A percentile compares a stretch with the other conserved stretches of the same genome.
These are phyloP conservation scores for Cheilosia vernalis DNA, from an alignment of 2,888 invertebrate genomes.

Conservation along the genomic window DNA sequence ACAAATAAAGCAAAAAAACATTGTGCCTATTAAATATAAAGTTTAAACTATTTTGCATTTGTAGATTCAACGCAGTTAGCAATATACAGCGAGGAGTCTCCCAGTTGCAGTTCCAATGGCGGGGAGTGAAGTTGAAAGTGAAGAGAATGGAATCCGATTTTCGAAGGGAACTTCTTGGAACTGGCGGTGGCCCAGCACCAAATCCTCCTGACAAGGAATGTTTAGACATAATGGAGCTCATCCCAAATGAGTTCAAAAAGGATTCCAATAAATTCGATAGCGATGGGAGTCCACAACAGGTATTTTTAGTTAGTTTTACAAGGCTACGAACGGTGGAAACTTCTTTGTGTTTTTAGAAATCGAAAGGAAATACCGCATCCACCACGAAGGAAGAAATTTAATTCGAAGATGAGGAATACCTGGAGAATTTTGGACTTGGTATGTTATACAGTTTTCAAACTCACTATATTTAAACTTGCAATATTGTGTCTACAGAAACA, in stretches of 20 bases:
- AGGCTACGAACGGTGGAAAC: not conserved
- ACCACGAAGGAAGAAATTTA: no score
- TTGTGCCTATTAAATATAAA: not conserved
- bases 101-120: not conserved
- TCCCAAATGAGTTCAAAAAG: not conserved
- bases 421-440: no score
- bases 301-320: not conserved
- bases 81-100: not conserved
- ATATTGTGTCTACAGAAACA: no score
- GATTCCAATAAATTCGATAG: not conserved
- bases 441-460: no score
- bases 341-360: not conserved
- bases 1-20: no score
- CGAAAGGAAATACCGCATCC: not conserved
- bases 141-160: not conserved
- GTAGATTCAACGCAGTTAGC: not conserved
- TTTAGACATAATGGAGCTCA: not conserved
- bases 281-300: not conserved
- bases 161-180: not conserved
- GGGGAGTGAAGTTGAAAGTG: not conserved
- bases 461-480: no score
- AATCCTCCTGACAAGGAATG: not conserved
- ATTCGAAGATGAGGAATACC: no score
- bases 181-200: slow-evolving; percentile 1
- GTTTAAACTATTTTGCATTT: not conserved